Base-by-base conservation (phyloP, 2,888 invertebrate genomes). In the Corythucha ciliata region DNA sequence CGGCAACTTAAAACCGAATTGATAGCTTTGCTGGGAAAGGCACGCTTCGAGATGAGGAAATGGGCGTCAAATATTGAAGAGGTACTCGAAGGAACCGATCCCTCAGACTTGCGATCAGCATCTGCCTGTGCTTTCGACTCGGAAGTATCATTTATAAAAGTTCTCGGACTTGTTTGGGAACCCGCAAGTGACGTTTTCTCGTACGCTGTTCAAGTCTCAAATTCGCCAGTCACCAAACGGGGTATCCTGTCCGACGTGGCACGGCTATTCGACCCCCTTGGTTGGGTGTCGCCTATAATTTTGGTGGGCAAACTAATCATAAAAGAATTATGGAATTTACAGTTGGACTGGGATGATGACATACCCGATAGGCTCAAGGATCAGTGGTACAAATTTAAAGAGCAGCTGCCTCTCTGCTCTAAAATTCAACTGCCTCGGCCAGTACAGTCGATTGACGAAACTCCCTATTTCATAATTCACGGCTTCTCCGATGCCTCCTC, bases 401-500 rank as follows among this genome's bases (percentile, higher is more conserved):
- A 8, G 24, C 14, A 37, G 16, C 16, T 52, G 24, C 44, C 37
- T 16, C 20, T 40, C 10, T 22, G 50, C 7, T 22, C 25, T 4
- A 12, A 24, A 12, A 26, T 54, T 18, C n/a, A 16, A 18, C 50
- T 51, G 29, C 41, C 54, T 34, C 54, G 51, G 10, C 34, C 25
- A 24, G 3, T 10, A 41, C 26, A 12, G 8, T 16, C 1, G 20
- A n/a, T 4, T n/a, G 14, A 1, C 21, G n/a, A 33, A 26, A 45
- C 16, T 45, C 58, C 40, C 42, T 57, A n/a, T 53, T 56, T n/a
- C n/a, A 20, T n/a, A 16, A 24, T 50, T 2, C 18, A 44, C 27
- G 61, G 59, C 0, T 61, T 61, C 51, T 33, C 56, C 4, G 61
- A 61, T 25, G 60, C 61, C 2, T 61, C 60, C 8, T 39, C 37